Base-by-base conservation (phyloP, 1,140 invertebrate genomes). In the Colletes gigas region DNA sequence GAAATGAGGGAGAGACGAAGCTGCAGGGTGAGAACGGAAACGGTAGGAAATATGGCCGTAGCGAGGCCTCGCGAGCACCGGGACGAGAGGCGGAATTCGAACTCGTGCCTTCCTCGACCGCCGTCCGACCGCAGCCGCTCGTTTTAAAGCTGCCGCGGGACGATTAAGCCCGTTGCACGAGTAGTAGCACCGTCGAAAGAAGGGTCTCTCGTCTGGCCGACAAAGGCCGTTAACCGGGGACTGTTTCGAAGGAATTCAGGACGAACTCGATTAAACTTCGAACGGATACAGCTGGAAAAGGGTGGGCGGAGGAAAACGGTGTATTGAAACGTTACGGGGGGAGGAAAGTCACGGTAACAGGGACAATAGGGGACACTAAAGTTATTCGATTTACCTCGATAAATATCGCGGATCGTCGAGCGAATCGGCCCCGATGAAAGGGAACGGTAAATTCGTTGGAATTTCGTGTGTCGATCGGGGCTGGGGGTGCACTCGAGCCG, bases 1-100 rank as follows among this genome's bases (percentile, higher is more conserved):
- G 87, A 90, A 90, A 90, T 89, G 86, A 89, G 89, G 60, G 86
- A 86, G 78, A 82, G 89, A 86, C 78, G 86, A 70, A 65, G 63
- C 39, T 66, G 63, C 50, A 76, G 52, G 62, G 12, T 65, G 66
- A 60, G 79, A 85, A 86, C 15, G 15, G 41, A 5, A 39, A 59
- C 69, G 59, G 44, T 60, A 54, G 70, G 73, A 83, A 74, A 84
- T 83, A 79, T 62, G 75, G 75, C 54, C 75, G 68, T 68, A 12
- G 44, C 5, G 67, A 74, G 17, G 19, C 30, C 54, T 69, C 47
- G 9, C 47, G 41, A 77, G 19, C 50, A 8, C 30, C 17, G 21
- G 41, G 41, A 44, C n/a, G 30, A 12, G n/a, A 41, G 44, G 12
- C 17, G 54, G 19, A 67, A 80, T 74, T 74, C 21, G 54, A 59